phyloP scores from a whole-genome alignment of 2,797 vertebrate genomes.

The Eulemur rubriventer region DNA sequence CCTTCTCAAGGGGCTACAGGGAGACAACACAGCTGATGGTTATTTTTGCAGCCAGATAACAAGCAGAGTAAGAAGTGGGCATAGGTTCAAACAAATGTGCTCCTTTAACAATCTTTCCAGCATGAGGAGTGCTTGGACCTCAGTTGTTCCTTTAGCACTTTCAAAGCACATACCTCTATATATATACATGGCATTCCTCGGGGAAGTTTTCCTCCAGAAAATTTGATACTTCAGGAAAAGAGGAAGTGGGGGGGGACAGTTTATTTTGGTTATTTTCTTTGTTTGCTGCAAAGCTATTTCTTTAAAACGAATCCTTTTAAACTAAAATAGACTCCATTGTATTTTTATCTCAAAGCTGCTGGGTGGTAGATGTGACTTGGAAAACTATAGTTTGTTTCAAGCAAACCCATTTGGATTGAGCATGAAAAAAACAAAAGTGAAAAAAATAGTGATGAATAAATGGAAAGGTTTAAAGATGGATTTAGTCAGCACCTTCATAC shows the following conservation, averaged over 20 bases:
- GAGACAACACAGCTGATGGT: slow-evolving; percentile 50
- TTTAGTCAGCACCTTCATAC: not conserved
- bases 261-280: slow-evolving; percentile 46
- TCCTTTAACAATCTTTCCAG: not conserved
- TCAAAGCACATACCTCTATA: not conserved
- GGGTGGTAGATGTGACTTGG: not conserved
- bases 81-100: not conserved
- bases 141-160: not conserved
- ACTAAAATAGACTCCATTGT: slow-evolving; percentile 17
- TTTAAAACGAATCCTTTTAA: slow-evolving; percentile 48
- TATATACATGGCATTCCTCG: not conserved
- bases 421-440: not conserved
- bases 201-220: not conserved
- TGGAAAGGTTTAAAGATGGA: not conserved
- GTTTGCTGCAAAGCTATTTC: slow-evolving; percentile 10
- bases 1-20: not conserved
- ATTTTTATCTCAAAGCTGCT: slow-evolving; percentile 51
- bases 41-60: slow-evolving; percentile 54
- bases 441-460: not conserved
- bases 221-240: slow-evolving; percentile 35
- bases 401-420: not conserved
- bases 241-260: not conserved
- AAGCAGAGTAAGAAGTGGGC: not conserved
- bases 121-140: not conserved
- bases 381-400: slow-evolving; percentile 28